Evolutionary conservation across 92 coral and sea anemone species (phyloP).

Genomic region (Siderastrea radians): DNA sequence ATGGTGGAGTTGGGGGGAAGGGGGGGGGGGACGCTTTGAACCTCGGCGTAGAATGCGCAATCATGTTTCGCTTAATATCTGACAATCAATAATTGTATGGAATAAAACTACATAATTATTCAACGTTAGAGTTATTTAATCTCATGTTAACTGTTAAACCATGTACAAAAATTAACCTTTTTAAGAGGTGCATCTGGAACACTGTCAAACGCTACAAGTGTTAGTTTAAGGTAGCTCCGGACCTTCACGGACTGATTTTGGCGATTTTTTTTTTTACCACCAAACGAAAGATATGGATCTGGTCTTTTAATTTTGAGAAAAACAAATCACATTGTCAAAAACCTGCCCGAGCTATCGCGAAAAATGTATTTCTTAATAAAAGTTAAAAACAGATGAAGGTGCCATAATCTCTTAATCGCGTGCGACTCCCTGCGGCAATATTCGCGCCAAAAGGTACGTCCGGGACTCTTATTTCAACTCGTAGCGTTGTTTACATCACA

Average conservation of each 20-base stretch:
- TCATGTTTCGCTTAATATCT: no score
- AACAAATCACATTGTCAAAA: not conserved
- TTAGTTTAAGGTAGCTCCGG: not conserved
- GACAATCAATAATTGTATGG: no score
- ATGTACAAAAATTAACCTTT: no score
- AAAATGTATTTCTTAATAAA: not conserved
- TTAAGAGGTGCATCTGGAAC: no score
- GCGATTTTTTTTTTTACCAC: not conserved
- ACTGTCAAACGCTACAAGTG: no score
- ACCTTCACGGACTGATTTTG: not conserved
- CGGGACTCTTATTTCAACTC: slow-evolving; percentile 8
- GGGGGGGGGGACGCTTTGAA: no score
- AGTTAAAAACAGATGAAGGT: not conserved
- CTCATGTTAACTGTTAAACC: no score
- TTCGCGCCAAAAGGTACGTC: not conserved
- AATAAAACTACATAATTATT: no score
- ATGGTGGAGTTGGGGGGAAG: no score
- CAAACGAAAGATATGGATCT: not conserved
- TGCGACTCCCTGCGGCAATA: not conserved
- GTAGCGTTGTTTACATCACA: not conserved
- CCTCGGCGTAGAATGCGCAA: no score
- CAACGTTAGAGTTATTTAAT: no score
- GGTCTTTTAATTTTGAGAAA: not conserved
- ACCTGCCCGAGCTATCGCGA: slow-evolving; percentile 2
- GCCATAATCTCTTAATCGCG: not conserved